Base-by-base conservation (phyloP, 1,140 invertebrate genomes). In the Goniozus legneri region DNA sequence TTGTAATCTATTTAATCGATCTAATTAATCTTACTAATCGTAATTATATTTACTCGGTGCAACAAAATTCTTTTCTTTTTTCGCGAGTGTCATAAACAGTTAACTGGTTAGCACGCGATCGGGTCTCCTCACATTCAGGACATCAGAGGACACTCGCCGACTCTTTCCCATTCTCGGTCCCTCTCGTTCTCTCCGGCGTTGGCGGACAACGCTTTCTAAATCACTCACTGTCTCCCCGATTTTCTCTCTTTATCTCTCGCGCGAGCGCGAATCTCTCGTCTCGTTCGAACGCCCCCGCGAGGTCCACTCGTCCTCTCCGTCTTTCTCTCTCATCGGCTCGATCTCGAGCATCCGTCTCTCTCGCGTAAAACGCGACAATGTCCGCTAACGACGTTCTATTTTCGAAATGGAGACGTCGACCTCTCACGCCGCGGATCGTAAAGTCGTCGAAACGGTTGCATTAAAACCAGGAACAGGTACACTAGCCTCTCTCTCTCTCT, bases 101-200 rank as follows among this genome's bases (percentile, higher is more conserved):
- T n/a, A n/a, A n/a, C n/a, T n/a, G n/a, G n/a, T n/a, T n/a, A n/a
- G n/a, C n/a, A n/a, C n/a, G n/a, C n/a, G n/a, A n/a, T n/a, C n/a
- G n/a, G n/a, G n/a, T n/a, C n/a, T n/a, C n/a, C n/a, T n/a, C n/a
- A n/a, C n/a, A n/a, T n/a, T n/a, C 19, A 39, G 16, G 53, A 56
- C 42, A 33, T 55, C 52, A 49, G 30, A 51, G 36, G 21, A 42
- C 22, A 32, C 19, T 32, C 19, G 32, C 45, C 51, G 50, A 34
- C 53, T 67, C 64, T 62, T 69, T 66, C 63, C 56, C 50, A 38
- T 44, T 52, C n/a, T n/a, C n/a, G n/a, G 69, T 71, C 67, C 58
- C 50, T 50, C 31, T 40, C 54, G 54, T 52, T 43, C 31, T 58
- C 49, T 45, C 39, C 47, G 50, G 63, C 68, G 63, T 70, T 59